Base-by-base conservation (phyloP, 1,140 invertebrate species). In the Penaeus japonicus region DNA sequence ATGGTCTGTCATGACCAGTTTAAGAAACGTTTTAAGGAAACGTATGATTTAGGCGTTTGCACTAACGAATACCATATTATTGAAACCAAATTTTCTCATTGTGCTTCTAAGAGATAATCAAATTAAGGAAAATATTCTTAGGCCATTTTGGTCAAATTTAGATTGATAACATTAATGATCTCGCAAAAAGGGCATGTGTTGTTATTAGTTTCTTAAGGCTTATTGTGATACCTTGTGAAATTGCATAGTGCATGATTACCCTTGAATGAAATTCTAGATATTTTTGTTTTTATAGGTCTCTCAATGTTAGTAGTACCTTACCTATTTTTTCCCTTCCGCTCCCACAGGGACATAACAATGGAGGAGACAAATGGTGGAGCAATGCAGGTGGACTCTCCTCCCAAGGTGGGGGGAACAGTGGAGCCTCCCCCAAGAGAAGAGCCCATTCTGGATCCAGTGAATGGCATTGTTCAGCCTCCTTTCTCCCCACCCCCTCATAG, bases 401-500 rank as follows among this genome's bases (percentile, higher is more conserved):
- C 87, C 62, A 89, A 89, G 81, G 87, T 84, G 87, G 87, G 87
- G 84, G 87, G 81, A 47, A 84, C 70, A 20, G 65, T 89, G 39
- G 94, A 95, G 91, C 94, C 95, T 89, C 95, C 95, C 90, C 95
- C 95, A 90, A 93, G 95, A 84, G 95, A 95, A 91, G 96, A 96
- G 91, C 94, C 95, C 54, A 91, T 92, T 84, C 92, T 96, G 90
- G 96, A 97, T 92, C 96, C 96, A 54, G 94, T 97, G 32, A 97
- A 97, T 94, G 96, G 96, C 87, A 93, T 96, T 87, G 95, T 96
- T 77, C 95, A 96, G 92, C 96, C 97, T 89, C 94, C 95, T 55
- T 95, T 96, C 85, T 93, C 95, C 88, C 96, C 97, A 62, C 95
- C 96, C 65, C 93, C 95, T 39, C 95, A 96, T 91, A 95, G 97